These are phyloP conservation scores for Drosophila atripex DNA, from an alignment of 2,888 invertebrate genomes.

Conservation along the genomic window DNA sequence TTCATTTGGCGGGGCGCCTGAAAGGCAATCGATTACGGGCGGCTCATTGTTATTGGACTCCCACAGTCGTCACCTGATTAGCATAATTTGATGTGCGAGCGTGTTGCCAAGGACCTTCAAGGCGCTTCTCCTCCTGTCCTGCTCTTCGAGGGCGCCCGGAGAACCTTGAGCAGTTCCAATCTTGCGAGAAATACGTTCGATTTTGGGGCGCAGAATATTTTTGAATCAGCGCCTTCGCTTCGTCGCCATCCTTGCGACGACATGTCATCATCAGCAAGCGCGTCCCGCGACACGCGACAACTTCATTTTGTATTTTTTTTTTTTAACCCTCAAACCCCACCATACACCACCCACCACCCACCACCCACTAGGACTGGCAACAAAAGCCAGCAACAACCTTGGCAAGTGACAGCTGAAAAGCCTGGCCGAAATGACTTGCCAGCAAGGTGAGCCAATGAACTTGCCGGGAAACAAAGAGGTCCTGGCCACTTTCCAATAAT, in stretches of 20 bases:
- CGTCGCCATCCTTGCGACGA: slow-evolving; percentile 19
- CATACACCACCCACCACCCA: background rate
- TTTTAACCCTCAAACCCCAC: background rate
- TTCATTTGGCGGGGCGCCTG: slow-evolving; percentile 36
- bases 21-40: slow-evolving; percentile 42
- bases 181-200: slow-evolving; percentile 54
- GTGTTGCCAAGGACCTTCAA: slow-evolving; percentile 47
- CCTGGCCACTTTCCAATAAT: background rate
- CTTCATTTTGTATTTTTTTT: slow-evolving; percentile 56
- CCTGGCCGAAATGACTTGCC: slow-evolving; percentile 32
- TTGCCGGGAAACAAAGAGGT: slow-evolving; percentile 8
- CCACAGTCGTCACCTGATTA: slow-evolving; percentile 62
- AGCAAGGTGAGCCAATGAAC: slow-evolving; percentile 57
- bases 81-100: slow-evolving; percentile 72
- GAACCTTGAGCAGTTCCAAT: slow-evolving; percentile 38
- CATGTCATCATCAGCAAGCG: slow-evolving; percentile 65
- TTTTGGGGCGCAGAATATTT: slow-evolving; percentile 53
- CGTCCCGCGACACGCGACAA: slow-evolving; percentile 53
- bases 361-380: too few relatives aligned
- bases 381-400: background rate
- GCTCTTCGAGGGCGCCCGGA: background rate
- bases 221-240: slow-evolving; percentile 52
- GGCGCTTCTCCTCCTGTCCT: too few relatives aligned
- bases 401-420: slow-evolving; percentile 58
- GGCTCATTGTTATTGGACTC: slow-evolving; percentile 17